Conservation (phyloP, 2,888 invertebrate genomes). For the Antheraea assamensis region DNA sequence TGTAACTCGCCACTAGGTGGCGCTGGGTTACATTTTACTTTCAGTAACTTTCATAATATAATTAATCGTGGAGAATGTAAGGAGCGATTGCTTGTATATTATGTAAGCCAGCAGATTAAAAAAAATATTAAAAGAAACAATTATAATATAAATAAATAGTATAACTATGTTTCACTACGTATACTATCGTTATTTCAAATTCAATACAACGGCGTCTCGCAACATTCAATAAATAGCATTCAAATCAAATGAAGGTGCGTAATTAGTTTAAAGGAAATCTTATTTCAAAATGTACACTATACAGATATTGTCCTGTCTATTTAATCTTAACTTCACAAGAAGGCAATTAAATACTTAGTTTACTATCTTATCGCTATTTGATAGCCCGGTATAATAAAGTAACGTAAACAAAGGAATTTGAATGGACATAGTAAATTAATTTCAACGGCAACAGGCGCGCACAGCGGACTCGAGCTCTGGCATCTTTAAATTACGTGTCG, state of each 20-base stretch:
- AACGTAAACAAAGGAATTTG: constrained; percentile 34
- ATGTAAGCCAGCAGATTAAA: no score
- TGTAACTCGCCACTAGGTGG: no score
- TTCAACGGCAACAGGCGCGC: constrained; percentile 26
- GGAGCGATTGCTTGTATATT: no score
- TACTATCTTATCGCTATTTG: constrained; percentile 41
- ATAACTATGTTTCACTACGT: not conserved
- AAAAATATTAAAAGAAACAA: not conserved
- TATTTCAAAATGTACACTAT: constrained; percentile 16
- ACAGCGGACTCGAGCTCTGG: constrained; percentile 15
- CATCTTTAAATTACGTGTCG: constrained; percentile 37
- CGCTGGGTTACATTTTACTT: no score
- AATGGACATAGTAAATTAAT: constrained; percentile 31
- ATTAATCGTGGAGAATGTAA: no score
- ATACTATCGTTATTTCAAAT: not conserved
- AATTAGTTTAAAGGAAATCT: constrained; percentile 14
- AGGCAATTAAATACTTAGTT: constrained; percentile 30
- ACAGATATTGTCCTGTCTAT: constrained; percentile 26
- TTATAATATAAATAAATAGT: not conserved
- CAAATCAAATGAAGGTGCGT: constrained; percentile 1
- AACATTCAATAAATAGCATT: constrained; percentile 4
- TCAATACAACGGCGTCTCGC: not conserved
- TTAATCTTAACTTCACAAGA: constrained; percentile 34
- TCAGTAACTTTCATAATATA: no score
- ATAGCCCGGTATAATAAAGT: constrained; percentile 48